Evolutionary conservation across 1,140 invertebrate species (phyloP), one percentile per base, ranked within the genome.

Genomic region (Phortica variegata): DNA sequence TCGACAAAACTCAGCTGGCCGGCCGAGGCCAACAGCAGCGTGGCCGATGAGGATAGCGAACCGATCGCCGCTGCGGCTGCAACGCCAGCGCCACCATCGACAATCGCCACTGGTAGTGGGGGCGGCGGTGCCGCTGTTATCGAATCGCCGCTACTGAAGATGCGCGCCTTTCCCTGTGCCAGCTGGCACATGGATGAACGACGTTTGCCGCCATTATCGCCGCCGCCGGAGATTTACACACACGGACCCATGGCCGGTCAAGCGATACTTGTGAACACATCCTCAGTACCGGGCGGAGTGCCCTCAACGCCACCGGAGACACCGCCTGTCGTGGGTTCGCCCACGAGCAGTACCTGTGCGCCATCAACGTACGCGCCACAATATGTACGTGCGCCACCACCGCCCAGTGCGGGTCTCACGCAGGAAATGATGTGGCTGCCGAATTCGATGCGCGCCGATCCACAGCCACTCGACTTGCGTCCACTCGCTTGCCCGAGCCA

Each of bases 401-500:
- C 42, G 73, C 71, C 29, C 26, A 84, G 47, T 73, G 49, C 61
- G 19, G 62, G 71, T 9, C 52, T 83, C 7, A 78, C 81, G 47
- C 85, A 87, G 41, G 85, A 86, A 52, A 87, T 90, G 78, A 81
- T 86, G 58, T 91, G 87, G 87, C 72, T 89, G 29, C 85, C 86
- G 3, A 85, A 84, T 51, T 77, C 79, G 3, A 80, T 89, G 60
- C 81, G 87, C 16, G 79, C 82, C 32, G 89, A 91, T 53, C 87
- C 86, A 2, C 81, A 89, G 61, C 90, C 90, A 0, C 75, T 94
- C 12, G 91, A 94, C 61, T 79, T 94, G 55, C 81, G 90, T 49
- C 87, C 87, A 0, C 55, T 79, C 18, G 83, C 86, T 50, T 87
- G 86, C 50, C 79, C 83, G 46, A 61, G 61, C 0, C 78, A 79